Percentiles rank a stretch among this genome's conserved stretches.
phyloP scores from a whole-genome alignment of 2,888 invertebrate species.

The Smittia sp. region DNA sequence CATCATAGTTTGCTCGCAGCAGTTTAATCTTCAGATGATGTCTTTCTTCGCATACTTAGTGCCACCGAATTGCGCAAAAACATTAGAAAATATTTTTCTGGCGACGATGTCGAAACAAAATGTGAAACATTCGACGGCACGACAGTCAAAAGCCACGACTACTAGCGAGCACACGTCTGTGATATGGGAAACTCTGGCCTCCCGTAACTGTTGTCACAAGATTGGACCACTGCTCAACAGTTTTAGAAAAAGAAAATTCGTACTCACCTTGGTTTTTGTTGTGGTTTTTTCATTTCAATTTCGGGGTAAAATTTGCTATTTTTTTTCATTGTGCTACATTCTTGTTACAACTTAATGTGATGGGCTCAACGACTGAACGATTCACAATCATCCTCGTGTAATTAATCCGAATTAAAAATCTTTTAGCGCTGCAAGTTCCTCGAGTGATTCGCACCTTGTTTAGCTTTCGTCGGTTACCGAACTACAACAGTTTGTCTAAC shows the following conservation, averaged over 20 bases:
- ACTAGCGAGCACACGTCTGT: not conserved
- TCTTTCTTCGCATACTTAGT: too few species aligned
- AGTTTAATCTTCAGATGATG: not conserved
- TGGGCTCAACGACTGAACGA: slow-evolving; percentile 20
- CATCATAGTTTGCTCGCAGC: slow-evolving; percentile 28
- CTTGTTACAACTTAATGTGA: slow-evolving; percentile 24
- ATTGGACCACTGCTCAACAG: too few species aligned
- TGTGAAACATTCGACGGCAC: not conserved
- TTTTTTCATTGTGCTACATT: slow-evolving; percentile 40
- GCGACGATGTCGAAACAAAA: not conserved
- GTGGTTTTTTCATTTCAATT: slow-evolving; percentile 40
- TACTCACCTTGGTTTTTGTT: slow-evolving; percentile 33
- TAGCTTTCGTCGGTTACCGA: too few species aligned
- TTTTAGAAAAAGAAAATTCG: not conserved
- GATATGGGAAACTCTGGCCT: slow-evolving; percentile 2
- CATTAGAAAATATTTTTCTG: too few species aligned
- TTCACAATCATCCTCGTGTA: slow-evolving; percentile 23
- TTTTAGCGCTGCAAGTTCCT: not conserved
- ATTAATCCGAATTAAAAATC: not conserved
- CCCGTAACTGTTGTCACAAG: not conserved
- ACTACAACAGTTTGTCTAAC: too few species aligned
- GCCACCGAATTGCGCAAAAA: not conserved
- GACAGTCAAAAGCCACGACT: not conserved
- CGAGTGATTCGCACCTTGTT: too few species aligned
- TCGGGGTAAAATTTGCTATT: slow-evolving; percentile 36